Percentiles rank a stretch among this genome's conserved stretches.
These are phyloP conservation scores for Hemistola chrysoprasaria DNA, from an alignment of 2,888 invertebrate species.

Conservation along the genomic window DNA sequence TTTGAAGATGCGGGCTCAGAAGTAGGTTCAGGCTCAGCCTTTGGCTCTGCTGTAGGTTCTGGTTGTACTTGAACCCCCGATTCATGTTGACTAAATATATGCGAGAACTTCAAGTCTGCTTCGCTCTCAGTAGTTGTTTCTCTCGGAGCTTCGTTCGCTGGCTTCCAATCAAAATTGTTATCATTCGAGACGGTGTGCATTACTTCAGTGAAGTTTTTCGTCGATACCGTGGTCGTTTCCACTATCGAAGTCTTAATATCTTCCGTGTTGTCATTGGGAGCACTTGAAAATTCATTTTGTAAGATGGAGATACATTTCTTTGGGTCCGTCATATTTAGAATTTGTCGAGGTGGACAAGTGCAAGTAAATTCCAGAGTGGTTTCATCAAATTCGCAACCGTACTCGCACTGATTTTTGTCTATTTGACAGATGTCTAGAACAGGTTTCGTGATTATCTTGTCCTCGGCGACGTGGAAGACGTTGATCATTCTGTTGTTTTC, in stretches of 20 bases:
- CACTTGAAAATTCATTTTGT: constrained; percentile 37
- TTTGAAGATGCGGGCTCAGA: constrained; percentile 1
- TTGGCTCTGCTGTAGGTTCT: constrained; percentile 35
- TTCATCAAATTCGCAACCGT: constrained; percentile 86
- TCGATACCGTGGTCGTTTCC: constrained; percentile 43
- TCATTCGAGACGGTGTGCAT: constrained; percentile 33
- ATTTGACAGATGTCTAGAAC: constrained; percentile 86
- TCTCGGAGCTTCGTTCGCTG: constrained; percentile 42
- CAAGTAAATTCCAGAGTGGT: constrained; percentile 84
- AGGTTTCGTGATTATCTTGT: constrained; percentile 56
- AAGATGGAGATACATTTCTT: constrained; percentile 69
- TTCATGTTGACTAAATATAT: constrained; percentile 53
- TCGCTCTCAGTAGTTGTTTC: constrained; percentile 57
- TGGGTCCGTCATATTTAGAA: constrained; percentile 57
- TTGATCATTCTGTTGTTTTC: constrained; percentile 78
- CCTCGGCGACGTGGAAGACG: constrained; percentile 75
- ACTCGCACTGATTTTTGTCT: constrained; percentile 84
- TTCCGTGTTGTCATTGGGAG: constrained; percentile 29
- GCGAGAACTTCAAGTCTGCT: constrained; percentile 52
- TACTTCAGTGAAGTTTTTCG: constrained; percentile 43
- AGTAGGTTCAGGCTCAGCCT: constrained; percentile 38
- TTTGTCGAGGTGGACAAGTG: constrained; percentile 81
- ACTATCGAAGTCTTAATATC: constrained; percentile 39
- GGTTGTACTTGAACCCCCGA: constrained; percentile 35
- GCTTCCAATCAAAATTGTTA: constrained; percentile 58